Percentiles rank a stretch among this genome's conserved stretches.
These are phyloP conservation scores for Circaetus cinerascens DNA, from an alignment of 2,113 vertebrate species.

Conservation along the genomic window DNA sequence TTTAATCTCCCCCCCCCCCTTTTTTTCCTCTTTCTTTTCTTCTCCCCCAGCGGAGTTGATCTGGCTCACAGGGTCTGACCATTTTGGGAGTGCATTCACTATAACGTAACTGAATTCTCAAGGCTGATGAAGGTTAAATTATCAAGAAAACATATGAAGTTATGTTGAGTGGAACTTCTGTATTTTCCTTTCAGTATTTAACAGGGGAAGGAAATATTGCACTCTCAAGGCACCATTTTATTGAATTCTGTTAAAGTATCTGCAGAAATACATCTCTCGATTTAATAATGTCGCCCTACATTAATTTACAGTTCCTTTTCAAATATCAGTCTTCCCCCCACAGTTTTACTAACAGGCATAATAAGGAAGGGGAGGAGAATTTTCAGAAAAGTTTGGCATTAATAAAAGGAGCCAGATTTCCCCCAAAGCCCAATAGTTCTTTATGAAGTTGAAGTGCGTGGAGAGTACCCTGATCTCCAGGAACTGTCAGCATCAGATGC, in stretches of 20 bases:
- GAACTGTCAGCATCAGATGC: neutral
- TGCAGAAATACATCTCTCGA: neutral
- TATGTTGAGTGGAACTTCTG: neutral
- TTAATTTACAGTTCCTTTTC: neutral
- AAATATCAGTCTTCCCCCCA: neutral
- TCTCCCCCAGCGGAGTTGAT: neutral
- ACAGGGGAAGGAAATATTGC: neutral
- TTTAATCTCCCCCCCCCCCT: neutral
- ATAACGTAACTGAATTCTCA: neutral
- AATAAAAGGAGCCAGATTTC: neutral
- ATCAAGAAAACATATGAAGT: neutral
- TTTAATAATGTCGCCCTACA: neutral
- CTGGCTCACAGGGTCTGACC: neutral
- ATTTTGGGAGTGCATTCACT: neutral
- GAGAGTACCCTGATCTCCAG: neutral
- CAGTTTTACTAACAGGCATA: neutral
- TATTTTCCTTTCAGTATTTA: neutral
- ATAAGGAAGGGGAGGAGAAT: neutral
- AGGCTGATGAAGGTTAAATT: neutral
- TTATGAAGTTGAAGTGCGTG: neutral
- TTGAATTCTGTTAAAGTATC: neutral
- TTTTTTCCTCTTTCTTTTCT: rapidly evolving
- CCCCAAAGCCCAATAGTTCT: rapidly evolving
- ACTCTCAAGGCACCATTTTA: neutral
- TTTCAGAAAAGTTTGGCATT: neutral